Conservation (phyloP, 2,888 invertebrate species). For the Leptopilina drosophilae region DNA sequence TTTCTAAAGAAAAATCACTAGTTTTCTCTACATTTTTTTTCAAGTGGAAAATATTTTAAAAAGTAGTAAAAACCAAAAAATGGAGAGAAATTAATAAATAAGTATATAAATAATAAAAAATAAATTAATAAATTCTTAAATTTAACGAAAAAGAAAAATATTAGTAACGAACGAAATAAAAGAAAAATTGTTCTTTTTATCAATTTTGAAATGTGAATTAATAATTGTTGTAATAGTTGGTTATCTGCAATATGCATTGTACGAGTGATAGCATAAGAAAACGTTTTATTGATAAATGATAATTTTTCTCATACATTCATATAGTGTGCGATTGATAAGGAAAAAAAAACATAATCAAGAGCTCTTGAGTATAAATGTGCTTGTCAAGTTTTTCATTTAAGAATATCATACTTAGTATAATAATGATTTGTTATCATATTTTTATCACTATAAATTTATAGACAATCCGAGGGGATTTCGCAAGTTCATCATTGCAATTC, state of each 20-base stretch:
- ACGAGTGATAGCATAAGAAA: constrained; percentile 30
- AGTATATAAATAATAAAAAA: too few relatives aligned
- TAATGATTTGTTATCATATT: constrained; percentile 39
- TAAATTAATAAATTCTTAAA: too few relatives aligned
- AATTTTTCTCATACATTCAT: neutral
- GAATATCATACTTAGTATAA: constrained; percentile 35
- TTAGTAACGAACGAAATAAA: too few relatives aligned
- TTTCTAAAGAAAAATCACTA: too few relatives aligned
- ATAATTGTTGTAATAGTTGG: neutral
- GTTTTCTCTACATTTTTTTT: too few relatives aligned
- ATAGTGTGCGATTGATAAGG: constrained; percentile 12
- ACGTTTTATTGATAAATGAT: constrained; percentile 26
- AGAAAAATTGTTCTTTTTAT: neutral
- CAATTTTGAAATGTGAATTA: neutral
- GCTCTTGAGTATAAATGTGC: constrained; percentile 5
- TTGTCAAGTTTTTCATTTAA: constrained; percentile 33
- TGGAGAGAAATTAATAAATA: too few relatives aligned
- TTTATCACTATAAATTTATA: constrained; percentile 29
- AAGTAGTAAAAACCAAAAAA: too few relatives aligned
- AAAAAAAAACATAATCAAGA: neutral
- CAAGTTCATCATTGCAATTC: constrained; percentile 34
- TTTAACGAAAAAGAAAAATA: too few relatives aligned
- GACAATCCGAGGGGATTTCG: constrained; percentile 14
- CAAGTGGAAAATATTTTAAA: too few relatives aligned
- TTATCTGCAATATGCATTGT: constrained; percentile 20